Evolutionary conservation across 2,888 invertebrate genomes (phyloP).

Genomic region (Cheilosia soror): DNA sequence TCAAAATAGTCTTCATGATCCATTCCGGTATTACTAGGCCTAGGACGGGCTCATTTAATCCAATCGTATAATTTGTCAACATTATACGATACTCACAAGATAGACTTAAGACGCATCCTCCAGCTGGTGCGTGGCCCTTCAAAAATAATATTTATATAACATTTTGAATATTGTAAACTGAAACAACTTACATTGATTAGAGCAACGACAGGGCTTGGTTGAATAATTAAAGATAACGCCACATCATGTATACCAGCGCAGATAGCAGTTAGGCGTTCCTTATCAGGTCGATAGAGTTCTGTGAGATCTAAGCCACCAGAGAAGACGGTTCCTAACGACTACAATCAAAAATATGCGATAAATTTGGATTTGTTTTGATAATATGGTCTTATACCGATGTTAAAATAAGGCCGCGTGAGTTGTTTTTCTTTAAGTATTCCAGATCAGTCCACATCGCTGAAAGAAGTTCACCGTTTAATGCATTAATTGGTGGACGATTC

Average conservation of each 20-base stretch:
- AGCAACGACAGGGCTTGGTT: conserved; percentile 88
- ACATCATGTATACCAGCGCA: conserved; percentile 90
- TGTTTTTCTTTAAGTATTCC: conserved; percentile 87
- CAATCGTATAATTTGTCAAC: conserved; percentile 90
- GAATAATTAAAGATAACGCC: conserved; percentile 89
- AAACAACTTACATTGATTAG: conserved; percentile 88
- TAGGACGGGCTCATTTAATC: conserved; percentile 91
- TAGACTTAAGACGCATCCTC: conserved; percentile 90
- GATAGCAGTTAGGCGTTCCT: conserved; percentile 86
- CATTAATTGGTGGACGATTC: conserved; percentile 91
- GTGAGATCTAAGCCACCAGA: conserved; percentile 91
- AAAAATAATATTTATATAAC: conserved; percentile 68
- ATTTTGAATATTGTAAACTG: neutral
- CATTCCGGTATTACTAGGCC: conserved; percentile 90
- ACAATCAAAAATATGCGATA: conserved; percentile 70
- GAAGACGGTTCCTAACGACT: conserved; percentile 88
- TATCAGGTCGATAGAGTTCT: conserved; percentile 91
- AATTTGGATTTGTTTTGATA: conserved; percentile 79
- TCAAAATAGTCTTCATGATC: conserved; percentile 86
- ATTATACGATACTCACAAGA: conserved; percentile 92
- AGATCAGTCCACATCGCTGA: conserved; percentile 86
- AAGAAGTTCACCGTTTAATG: conserved; percentile 88
- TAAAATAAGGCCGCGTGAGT: conserved; percentile 88
- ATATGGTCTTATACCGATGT: conserved; percentile 87
- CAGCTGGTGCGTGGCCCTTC: conserved; percentile 91